These are phyloP conservation scores for Siderastrea radians DNA, from an alignment of 92 coral and sea anemone genomes.

Conservation along the genomic window DNA sequence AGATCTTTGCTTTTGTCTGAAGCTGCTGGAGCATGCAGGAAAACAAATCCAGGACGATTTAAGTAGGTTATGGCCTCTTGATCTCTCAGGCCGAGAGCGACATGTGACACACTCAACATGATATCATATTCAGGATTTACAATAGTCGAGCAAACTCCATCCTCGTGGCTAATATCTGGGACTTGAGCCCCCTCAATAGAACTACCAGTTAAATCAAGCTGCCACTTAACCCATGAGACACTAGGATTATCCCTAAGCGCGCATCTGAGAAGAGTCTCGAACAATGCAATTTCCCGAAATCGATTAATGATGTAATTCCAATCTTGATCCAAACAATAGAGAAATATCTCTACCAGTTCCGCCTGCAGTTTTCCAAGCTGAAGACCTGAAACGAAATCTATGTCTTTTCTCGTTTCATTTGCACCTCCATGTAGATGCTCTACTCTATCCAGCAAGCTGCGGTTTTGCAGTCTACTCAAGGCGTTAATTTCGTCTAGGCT, in stretches of 20 bases:
- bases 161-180: constrained; percentile 38
- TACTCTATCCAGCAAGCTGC: constrained; percentile 20
- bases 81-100: constrained; percentile 19
- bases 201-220: constrained; percentile 56
- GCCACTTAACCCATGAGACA: constrained; percentile 51
- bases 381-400: constrained; percentile 52
- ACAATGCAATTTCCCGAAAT: constrained; percentile 14
- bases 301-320: constrained; percentile 24
- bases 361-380: constrained; percentile 54
- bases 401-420: constrained; percentile 13
- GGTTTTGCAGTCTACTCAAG: constrained; percentile 3
- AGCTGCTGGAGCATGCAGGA: constrained; percentile 4
- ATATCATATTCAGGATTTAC: constrained; percentile 53
- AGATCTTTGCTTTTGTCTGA: constrained; percentile 15
- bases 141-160: background rate
- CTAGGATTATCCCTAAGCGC: constrained; percentile 30
- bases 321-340: constrained; percentile 52
- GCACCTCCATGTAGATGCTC: constrained; percentile 54
- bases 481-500: constrained; percentile 33
- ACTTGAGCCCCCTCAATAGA: constrained; percentile 38
- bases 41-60: constrained; percentile 36
- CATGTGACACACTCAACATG: constrained; percentile 37
- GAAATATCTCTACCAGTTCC: constrained; percentile 32
- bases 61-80: constrained; percentile 12
- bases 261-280: constrained; percentile 39